A percentile compares a stretch with the other conserved stretches of the same genome.
phyloP scores from a whole-genome alignment of 1,140 invertebrate species.

The Papilio machaon region DNA sequence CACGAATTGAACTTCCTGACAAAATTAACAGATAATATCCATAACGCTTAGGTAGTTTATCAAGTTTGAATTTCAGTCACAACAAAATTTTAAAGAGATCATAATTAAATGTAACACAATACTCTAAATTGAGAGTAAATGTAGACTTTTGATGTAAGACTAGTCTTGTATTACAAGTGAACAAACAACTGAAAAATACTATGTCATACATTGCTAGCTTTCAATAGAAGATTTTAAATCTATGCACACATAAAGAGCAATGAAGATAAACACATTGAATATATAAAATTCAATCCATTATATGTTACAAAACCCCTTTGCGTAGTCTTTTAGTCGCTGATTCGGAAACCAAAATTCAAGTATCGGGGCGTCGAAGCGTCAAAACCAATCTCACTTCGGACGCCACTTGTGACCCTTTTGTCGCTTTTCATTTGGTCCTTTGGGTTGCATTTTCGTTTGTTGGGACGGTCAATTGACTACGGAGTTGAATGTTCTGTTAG shows the following conservation, averaged over 20 bases:
- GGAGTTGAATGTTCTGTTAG: slow-evolving; percentile 1
- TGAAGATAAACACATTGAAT: neutral
- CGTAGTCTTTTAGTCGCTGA: slow-evolving; percentile 39
- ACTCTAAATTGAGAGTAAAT: neutral
- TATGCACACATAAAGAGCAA: neutral
- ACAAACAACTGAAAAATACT: too few species aligned
- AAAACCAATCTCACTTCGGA: slow-evolving; percentile 55
- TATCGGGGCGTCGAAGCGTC: slow-evolving; percentile 51
- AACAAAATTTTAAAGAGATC: too few species aligned
- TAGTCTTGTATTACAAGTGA: neutral
- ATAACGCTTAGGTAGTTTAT: too few species aligned
- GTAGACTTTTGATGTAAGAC: neutral
- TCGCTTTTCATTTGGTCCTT: slow-evolving; percentile 46
- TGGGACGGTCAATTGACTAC: slow-evolving; percentile 19
- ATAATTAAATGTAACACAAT: neutral
- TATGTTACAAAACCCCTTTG: neutral
- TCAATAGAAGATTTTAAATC: neutral
- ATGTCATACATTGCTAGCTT: neutral
- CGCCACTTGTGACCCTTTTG: slow-evolving; percentile 52
- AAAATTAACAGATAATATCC: too few species aligned
- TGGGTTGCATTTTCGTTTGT: slow-evolving; percentile 28
- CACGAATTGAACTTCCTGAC: too few species aligned
- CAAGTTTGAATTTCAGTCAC: too few species aligned
- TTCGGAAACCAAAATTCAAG: slow-evolving; percentile 45
- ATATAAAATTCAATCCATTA: neutral